Base-by-base conservation (phyloP, 1,140 invertebrate genomes). In the Trachelipus rathkii region DNA sequence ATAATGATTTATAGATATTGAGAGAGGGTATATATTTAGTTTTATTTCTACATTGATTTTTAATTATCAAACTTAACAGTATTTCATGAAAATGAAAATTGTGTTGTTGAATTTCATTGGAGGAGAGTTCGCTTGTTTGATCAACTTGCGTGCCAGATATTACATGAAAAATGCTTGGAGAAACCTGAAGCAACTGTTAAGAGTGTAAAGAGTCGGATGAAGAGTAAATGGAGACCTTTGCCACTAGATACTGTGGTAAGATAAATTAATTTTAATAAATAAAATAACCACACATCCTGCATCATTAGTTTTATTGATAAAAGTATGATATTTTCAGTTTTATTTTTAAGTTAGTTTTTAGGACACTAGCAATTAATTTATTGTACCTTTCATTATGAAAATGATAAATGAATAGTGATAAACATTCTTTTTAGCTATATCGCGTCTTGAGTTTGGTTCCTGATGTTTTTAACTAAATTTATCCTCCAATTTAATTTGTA, bases 181-280 rank as follows among this genome's bases (percentile, higher is more conserved):
- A 90, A 90, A 82, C 91, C 91, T 7, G 85, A 85, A 24, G 96
- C 95, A 0, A 92, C 86, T 68, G 95, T 99, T 0, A 87, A 90
- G 75, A 91, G 90, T 82, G 90, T 99, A 6, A 90, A 88, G 21
- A 91, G 89, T 60, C 96, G 97, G 85, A 93, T 92, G 0, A 99
- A 98, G 86, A 93, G 89, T 74, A 99, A 99, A 87, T 99, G 95
- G 95, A 88, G 98, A 83, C 98, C 98, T 15, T 82, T 92, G 66
- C 94, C 97, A 23, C 85, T 99, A 77, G 97, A 99, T 84, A 99
- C 98, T 46, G 91, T 99, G 80, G 93, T 95, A 89, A 87, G 90
- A 89, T 33, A 33, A 33, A 33, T 33, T 33, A 33, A n/a, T n/a
- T n/a, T 33, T 6, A 33, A 3, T 33, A 33, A 33, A 6, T 33